Percentiles rank a stretch among this genome's conserved stretches.
Conservation (phyloP, 2,113 vertebrate genomes). For the Alligator mississippiensis region DNA sequence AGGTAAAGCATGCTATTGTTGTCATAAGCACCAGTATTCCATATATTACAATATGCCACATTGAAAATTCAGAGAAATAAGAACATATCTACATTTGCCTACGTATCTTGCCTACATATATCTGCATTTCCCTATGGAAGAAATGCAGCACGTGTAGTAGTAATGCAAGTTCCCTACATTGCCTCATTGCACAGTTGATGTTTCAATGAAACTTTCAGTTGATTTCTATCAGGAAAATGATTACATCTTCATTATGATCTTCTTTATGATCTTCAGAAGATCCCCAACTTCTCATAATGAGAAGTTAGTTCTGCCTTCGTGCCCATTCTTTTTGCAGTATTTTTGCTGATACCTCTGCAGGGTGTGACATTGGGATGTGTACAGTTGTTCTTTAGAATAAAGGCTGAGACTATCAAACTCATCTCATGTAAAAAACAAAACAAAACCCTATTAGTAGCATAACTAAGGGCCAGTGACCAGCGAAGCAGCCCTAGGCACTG, state of each 20-base stretch:
- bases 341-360: not conserved
- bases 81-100: not conserved
- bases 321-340: not conserved
- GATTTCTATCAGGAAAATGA: not conserved
- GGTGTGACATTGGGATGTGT: not conserved
- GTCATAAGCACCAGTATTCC: not conserved
- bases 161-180: not conserved
- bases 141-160: not conserved
- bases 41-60: not conserved
- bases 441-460: too few species aligned
- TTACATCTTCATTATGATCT: not conserved
- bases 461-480: too few species aligned
- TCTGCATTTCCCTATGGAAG: not conserved
- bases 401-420: not conserved
- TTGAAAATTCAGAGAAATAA: not conserved
- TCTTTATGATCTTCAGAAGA: not conserved
- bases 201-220: not conserved
- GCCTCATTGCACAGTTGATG: not conserved
- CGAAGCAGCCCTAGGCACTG: too few species aligned
- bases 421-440: not conserved
- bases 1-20: not conserved
- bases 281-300: not conserved
- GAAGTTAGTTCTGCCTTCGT: not conserved
- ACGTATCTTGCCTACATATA: too few species aligned
- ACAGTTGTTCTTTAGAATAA: not conserved